These are phyloP conservation scores for Panonychus citri DNA, from an alignment of 1,140 invertebrate species.

Conservation along the genomic window DNA sequence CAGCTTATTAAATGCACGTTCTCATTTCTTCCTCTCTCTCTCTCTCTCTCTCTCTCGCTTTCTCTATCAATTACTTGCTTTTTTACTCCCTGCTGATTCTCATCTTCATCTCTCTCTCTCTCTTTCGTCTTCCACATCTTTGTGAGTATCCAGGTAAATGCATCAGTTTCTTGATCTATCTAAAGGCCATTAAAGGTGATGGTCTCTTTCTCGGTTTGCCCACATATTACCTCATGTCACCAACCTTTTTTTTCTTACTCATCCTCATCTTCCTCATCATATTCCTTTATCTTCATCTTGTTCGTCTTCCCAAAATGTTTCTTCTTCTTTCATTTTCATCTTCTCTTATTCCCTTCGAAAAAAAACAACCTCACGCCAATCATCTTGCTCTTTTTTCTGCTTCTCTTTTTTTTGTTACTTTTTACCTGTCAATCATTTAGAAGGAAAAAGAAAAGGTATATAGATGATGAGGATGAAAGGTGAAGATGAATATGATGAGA, in stretches of 20 bases:
- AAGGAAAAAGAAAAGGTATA: not conserved
- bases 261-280: not conserved
- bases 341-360: not conserved
- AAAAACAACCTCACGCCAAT: not conserved
- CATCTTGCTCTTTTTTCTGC: not conserved
- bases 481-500: too few relatives aligned
- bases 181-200: constrained; percentile 4
- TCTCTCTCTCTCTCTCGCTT: not conserved
- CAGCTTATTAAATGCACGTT: not conserved
- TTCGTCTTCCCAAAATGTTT: not conserved
- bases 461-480: too few relatives aligned
- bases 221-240: not conserved
- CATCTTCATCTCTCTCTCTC: not conserved
- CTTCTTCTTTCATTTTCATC: not conserved
- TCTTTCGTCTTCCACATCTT: not conserved
- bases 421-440: constrained; percentile 6
- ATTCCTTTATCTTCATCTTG: not conserved
- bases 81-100: not conserved
- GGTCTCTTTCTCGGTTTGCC: not conserved
- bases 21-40: not conserved
- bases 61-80: not conserved
- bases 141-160: constrained; percentile 3
- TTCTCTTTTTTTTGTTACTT: not conserved
- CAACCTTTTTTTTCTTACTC: not conserved
- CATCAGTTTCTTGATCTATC: constrained; percentile 8